Percentiles rank a stretch among this genome's conserved stretches.
These are phyloP conservation scores for Linnaemya vulpina DNA, from an alignment of 2,888 invertebrate species.

Conservation along the genomic window DNA sequence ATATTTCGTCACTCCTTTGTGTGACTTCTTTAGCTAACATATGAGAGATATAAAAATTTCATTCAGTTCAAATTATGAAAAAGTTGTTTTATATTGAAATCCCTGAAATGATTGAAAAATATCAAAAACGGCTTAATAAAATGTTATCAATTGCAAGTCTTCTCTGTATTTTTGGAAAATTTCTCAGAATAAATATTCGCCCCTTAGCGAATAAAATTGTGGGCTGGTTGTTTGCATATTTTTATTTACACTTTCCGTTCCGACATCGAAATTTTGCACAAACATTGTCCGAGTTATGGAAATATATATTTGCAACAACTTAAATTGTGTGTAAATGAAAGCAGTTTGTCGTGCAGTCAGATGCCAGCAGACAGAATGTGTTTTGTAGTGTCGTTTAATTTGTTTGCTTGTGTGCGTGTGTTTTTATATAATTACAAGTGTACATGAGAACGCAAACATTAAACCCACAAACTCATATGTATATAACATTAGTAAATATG, in stretches of 20 bases:
- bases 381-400: not conserved
- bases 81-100: too few species aligned
- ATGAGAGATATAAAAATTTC: too few species aligned
- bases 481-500: not conserved
- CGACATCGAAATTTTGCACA: not conserved
- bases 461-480: not conserved
- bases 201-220: not conserved
- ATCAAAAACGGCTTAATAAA: too few species aligned
- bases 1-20: too few species aligned
- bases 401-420: constrained; percentile 20
- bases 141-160: too few species aligned
- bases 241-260: not conserved
- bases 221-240: not conserved
- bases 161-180: too few species aligned
- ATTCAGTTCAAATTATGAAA: too few species aligned
- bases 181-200: too few species aligned
- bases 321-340: constrained; percentile 41
- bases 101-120: too few species aligned
- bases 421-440: not conserved
- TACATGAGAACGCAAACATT: not conserved
- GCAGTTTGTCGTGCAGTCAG: constrained; percentile 36
- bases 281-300: constrained; percentile 46
- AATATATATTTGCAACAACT: constrained; percentile 37
- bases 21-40: too few species aligned
- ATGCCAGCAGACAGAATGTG: constrained; percentile 12